Evolutionary conservation across 1,140 invertebrate species (phyloP), one percentile per base, ranked within the genome.

Genomic region (Micrasema minimum): DNA sequence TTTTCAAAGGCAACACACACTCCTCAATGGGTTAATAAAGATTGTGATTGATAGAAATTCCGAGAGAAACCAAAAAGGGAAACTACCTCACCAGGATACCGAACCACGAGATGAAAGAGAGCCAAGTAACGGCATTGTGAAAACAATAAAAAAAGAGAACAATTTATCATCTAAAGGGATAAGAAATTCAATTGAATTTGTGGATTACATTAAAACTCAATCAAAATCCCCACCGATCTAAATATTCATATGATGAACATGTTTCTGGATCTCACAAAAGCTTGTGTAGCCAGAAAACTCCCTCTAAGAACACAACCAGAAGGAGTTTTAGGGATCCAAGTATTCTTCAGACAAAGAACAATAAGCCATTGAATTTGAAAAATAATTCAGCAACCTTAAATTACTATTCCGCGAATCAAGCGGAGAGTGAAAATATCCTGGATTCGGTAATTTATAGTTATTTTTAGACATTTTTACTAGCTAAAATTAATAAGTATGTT

Each of bases 1-100:
- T 37, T 74, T 74, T 35, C 72, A 74, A 70, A 74, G 69, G 46
- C 57, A 66, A 67, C 51, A 61, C 2, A 66, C 48, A 9, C n/a
- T 74, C 3, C 66, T 74, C 22, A 66, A 74, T 45, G 72, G 72
- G 26, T 38, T 74, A 12, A 45, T 64, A 10, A 64, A 37, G 45
- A 64, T 64, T n/a, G 43, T 59, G 9, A 59, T 59, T 20, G n/a
- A 59, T 4, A 22, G 35, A 31, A 23, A 31, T n/a, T 31, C 4
- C 1, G 23, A 48, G n/a, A 12, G 41, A 26, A 48, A 46, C 23
- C 14, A 7, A 11, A 14, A 64, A 46, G 35, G 38, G 12, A 64
- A 64, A 45, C n/a, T 41, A 23, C 22, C 41, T 10, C 20, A 7
- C 23, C n/a, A 12, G 10, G 55, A 59, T 14, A 16, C 55, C 4